Evolutionary conservation across 2,888 invertebrate species (phyloP).

Genomic region (Aproaerema taeniolella): DNA sequence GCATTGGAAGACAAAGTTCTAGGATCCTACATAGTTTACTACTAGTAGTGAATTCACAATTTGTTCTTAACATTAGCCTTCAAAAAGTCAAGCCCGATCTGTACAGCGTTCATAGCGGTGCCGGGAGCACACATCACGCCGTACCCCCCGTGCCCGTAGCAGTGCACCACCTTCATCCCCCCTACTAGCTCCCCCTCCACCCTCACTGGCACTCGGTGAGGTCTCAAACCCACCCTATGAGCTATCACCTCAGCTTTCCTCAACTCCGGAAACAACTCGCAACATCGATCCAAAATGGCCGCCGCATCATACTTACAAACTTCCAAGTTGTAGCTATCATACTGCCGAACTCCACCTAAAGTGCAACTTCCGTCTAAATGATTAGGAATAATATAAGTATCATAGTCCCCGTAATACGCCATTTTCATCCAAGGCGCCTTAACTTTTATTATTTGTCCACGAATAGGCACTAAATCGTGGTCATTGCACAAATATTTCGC

Average conservation of each 20-base stretch:
- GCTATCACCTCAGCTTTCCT: constrained; percentile 75
- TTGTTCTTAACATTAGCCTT: constrained; percentile 45
- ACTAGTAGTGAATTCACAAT: too few relatives aligned
- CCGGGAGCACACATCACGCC: constrained; percentile 95
- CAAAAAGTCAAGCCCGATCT: constrained; percentile 79
- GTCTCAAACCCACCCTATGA: constrained; percentile 88
- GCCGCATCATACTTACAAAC: constrained; percentile 84
- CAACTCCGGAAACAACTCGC: constrained; percentile 83
- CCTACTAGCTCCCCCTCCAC: constrained; percentile 81
- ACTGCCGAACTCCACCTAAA: constrained; percentile 91
- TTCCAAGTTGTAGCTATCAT: constrained; percentile 83
- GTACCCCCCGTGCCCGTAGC: constrained; percentile 97
- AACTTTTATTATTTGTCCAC: constrained; percentile 90
- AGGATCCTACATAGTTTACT: too few relatives aligned
- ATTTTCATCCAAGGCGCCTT: constrained; percentile 93
- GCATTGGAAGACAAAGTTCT: too few relatives aligned
- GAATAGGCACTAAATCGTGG: constrained; percentile 84
- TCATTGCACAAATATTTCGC: constrained; percentile 87
- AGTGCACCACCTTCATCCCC: constrained; percentile 85
- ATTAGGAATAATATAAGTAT: constrained; percentile 91
- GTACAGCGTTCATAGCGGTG: constrained; percentile 86
- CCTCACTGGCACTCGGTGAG: constrained; percentile 85
- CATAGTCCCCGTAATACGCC: constrained; percentile 90
- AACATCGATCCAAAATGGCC: constrained; percentile 88
- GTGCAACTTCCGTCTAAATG: constrained; percentile 82